A percentile compares a stretch with the other conserved stretches of the same genome.
phyloP scores from a whole-genome alignment of 1,140 invertebrate species.

The Apis mellifera region DNA sequence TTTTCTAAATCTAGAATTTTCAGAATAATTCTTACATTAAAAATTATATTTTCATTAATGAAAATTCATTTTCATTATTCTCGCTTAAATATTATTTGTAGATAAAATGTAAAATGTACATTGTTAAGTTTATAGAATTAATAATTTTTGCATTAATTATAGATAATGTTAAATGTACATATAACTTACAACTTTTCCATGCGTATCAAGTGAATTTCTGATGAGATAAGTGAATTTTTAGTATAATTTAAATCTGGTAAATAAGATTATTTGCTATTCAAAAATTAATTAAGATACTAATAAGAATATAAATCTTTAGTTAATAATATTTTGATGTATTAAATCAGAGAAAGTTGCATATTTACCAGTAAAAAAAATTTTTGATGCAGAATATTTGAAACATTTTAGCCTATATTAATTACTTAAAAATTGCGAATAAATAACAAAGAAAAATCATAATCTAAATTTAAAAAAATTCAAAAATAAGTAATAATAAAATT shows the following conservation, averaged over 20 bases:
- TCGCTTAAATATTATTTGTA: too few species aligned
- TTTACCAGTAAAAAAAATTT: neutral
- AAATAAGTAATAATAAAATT: too few species aligned
- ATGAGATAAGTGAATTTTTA: neutral
- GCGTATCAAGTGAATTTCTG: neutral
- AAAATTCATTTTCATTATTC: too few species aligned
- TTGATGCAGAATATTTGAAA: too few species aligned
- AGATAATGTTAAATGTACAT: neutral
- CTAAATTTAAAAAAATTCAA: too few species aligned
- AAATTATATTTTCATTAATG: neutral
- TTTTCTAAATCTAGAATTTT: neutral
- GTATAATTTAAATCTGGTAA: too few species aligned
- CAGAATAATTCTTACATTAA: neutral
- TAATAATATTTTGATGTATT: neutral
- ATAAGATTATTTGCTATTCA: neutral
- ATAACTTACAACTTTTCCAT: neutral
- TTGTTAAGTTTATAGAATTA: too few species aligned
- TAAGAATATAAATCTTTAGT: too few species aligned
- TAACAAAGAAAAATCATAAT: too few species aligned
- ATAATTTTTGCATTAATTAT: neutral
- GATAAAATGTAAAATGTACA: too few species aligned
- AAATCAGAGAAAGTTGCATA: neutral
- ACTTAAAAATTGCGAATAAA: too few species aligned
- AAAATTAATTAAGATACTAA: neutral
- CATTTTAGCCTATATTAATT: too few species aligned